Base-by-base conservation (phyloP, 2,113 vertebrate genomes). In the Ameiurus melas region DNA sequence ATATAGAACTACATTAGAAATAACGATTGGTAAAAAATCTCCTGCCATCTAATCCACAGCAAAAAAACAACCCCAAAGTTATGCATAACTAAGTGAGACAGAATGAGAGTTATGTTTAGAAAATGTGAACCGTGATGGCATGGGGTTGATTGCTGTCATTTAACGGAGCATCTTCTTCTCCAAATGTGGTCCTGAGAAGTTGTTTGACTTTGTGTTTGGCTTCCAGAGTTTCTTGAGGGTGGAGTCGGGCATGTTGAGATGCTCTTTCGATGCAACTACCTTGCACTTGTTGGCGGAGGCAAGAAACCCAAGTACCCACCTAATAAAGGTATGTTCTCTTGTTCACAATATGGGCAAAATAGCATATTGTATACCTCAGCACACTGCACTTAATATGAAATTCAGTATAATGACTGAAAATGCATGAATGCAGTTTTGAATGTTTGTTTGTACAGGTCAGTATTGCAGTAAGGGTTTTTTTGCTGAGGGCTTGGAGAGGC, bases 261-360 rank as follows among this genome's bases (percentile, higher is more conserved):
- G 98, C 91, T 99, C 80, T 99, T 99, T 77, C 97, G 98, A 87
- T 99, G 98, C 94, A 99, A 99, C 94, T 99, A 99, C 90, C 95
- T 99, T 90, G 98, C 98, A 2, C 94, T 99, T 1, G 98, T 99
- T 27, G 98, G 98, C 90, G 98, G 98, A 92, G 98, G 98, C 43
- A 99, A 99, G 90, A 99, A 99, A 91, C 98, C 98, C 0, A 99
- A 99, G 89, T 99, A 99, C 80, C 98, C 98, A 55, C 98, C 98
- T 27, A 99, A 99, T 93, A 99, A 99, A 99, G 98, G 98, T 99
- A 94, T 68, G 70, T 83, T 77, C 77, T 68, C 17, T 53, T 71
- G 12, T 47, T 47, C 58, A 66, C 2, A 66, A 22, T 57, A 7
- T 30, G 16, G 3, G 39, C 33, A 62, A n/a, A 75, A 39, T 64